Conservation (phyloP, 1,140 invertebrate genomes). For the Drosophila tsacasi region DNA sequence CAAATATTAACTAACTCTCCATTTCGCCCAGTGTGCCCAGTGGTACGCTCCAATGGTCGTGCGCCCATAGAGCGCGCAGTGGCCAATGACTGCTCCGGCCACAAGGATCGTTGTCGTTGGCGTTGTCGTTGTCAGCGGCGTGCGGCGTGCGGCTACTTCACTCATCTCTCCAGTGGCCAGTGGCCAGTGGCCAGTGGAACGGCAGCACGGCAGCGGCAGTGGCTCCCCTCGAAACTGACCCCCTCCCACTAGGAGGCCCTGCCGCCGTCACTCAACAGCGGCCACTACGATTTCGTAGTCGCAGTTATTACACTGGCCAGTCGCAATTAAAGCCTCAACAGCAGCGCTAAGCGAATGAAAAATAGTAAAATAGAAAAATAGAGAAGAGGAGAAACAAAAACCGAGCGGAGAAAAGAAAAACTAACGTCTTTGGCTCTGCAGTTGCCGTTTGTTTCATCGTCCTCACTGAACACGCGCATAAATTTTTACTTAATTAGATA, state of each 20-base stretch:
- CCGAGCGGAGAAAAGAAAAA: slow-evolving; percentile 31
- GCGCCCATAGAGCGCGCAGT: slow-evolving; percentile 36
- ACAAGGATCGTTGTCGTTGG: slow-evolving; percentile 58
- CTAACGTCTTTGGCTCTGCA: slow-evolving; percentile 69
- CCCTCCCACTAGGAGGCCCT: slow-evolving; percentile 23
- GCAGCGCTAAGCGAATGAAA: slow-evolving; percentile 35
- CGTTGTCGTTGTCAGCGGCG: slow-evolving; percentile 23
- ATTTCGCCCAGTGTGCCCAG: neutral
- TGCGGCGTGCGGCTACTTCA: slow-evolving; percentile 33
- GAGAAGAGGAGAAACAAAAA: slow-evolving; percentile 12
- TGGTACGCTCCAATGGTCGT: slow-evolving; percentile 40
- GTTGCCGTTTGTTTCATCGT: slow-evolving; percentile 79
- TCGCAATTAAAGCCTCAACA: slow-evolving; percentile 73
- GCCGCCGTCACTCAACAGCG: slow-evolving; percentile 22
- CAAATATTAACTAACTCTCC: too few species aligned
- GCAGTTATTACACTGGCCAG: slow-evolving; percentile 68
- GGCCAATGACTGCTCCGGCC: slow-evolving; percentile 52
- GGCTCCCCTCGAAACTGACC: slow-evolving; percentile 13
- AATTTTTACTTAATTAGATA: slow-evolving; percentile 80
- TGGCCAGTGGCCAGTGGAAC: slow-evolving; percentile 9
- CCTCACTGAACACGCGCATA: slow-evolving; percentile 81
- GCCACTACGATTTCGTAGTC: slow-evolving; percentile 61
- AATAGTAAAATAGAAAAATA: neutral
- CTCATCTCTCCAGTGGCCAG: slow-evolving; percentile 49
- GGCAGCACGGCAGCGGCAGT: too few species aligned